Evolutionary conservation across 2,888 invertebrate genomes (phyloP).

Genomic region (Ophonus ardosiacus): DNA sequence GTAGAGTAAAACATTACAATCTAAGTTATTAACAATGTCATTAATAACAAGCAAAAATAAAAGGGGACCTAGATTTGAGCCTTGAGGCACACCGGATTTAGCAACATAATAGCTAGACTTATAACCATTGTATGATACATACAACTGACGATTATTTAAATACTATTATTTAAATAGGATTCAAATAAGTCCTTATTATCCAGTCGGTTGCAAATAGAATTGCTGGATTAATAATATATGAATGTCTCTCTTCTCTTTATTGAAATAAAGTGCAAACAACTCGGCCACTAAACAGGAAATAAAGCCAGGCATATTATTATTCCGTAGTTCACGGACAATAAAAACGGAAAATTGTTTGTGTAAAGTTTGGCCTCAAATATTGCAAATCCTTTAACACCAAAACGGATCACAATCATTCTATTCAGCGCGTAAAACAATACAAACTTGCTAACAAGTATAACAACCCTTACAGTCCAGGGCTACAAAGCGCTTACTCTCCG

Average conservation of each 20-base stretch:
- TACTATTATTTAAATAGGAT: no score
- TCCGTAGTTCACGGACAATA: slow-evolving; percentile 16
- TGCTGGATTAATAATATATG: no score
- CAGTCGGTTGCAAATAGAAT: no score
- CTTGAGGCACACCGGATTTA: no score
- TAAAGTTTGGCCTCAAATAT: slow-evolving; percentile 44
- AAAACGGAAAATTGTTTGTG: slow-evolving; percentile 30
- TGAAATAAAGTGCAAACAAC: not conserved
- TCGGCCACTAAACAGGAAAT: not conserved
- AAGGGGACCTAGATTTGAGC: no score
- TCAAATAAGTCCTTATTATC: no score
- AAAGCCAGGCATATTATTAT: not conserved
- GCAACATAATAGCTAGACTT: no score
- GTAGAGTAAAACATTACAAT: no score
- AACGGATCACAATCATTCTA: slow-evolving; percentile 40
- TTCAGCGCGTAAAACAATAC: slow-evolving; percentile 38
- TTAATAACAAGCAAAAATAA: no score
- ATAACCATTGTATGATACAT: no score
- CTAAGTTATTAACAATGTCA: no score
- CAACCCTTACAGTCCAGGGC: slow-evolving; percentile 1
- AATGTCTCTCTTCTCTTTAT: not conserved
- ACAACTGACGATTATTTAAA: no score
- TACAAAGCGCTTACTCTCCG: slow-evolving; percentile 9
- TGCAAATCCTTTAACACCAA: slow-evolving; percentile 40
- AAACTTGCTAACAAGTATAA: slow-evolving; percentile 50